A percentile compares a stretch with the other conserved stretches of the same genome.
These are phyloP conservation scores for Ecdyonurus torrentis DNA, from an alignment of 2,888 invertebrate species.

Conservation along the genomic window DNA sequence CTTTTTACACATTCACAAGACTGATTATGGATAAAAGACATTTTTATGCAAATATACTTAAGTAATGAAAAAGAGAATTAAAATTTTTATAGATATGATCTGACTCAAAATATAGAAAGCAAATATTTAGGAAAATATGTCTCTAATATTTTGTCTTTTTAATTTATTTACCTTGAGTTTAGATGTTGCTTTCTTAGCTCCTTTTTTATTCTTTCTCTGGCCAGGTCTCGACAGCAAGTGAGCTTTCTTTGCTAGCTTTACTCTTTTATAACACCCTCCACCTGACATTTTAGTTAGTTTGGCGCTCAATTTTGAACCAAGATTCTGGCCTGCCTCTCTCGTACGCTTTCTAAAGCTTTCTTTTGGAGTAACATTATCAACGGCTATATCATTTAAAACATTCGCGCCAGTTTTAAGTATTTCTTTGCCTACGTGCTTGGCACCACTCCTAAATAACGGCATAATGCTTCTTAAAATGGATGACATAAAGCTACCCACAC, in stretches of 20 bases:
- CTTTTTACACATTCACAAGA: not conserved
- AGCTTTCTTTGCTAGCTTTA: not conserved
- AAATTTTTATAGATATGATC: too few relatives aligned
- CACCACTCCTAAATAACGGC: conserved; percentile 10
- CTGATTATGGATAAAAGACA: conserved; percentile 2
- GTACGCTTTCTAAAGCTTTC: conserved; percentile 1
- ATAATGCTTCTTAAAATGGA: conserved; percentile 1
- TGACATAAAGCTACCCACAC: conserved; percentile 1
- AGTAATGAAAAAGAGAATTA: too few relatives aligned
- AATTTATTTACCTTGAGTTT: too few relatives aligned
- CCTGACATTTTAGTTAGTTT: not conserved
- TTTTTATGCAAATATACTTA: too few relatives aligned
- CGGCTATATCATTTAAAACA: conserved; percentile 1
- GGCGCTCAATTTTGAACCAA: not conserved
- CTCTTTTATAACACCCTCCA: not conserved
- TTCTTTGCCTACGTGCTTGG: conserved; percentile 9
- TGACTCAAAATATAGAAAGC: too few relatives aligned
- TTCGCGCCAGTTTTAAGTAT: conserved; percentile 3
- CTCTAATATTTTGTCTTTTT: too few relatives aligned
- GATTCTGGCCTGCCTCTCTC: not conserved
- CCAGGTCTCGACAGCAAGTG: not conserved
- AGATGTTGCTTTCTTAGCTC: not conserved
- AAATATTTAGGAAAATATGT: too few relatives aligned
- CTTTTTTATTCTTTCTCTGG: not conserved
- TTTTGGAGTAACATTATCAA: not conserved